phyloP scores from a whole-genome alignment of 2,797 vertebrate genomes.

The Pterois miles region DNA sequence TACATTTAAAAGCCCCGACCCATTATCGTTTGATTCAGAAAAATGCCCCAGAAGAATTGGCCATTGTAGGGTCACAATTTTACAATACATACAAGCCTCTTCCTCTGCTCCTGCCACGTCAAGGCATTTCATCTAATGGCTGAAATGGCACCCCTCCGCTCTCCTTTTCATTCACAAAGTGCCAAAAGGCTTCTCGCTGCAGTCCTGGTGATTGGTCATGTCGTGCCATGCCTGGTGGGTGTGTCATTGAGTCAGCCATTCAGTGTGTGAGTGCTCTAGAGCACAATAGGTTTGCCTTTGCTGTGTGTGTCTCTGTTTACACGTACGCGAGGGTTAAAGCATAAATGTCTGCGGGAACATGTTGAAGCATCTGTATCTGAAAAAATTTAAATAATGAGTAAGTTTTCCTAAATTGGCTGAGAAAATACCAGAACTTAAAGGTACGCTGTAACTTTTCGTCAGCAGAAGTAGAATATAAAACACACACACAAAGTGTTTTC shows the following conservation, averaged over 20 bases:
- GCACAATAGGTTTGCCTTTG: slow-evolving; percentile 8
- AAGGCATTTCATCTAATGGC: slow-evolving; percentile 75
- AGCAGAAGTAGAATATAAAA: too few species aligned
- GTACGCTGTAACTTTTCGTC: too few species aligned
- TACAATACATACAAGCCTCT: slow-evolving; percentile 52
- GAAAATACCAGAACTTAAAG: background rate
- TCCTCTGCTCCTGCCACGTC: slow-evolving; percentile 46
- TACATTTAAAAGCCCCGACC: slow-evolving; percentile 66
- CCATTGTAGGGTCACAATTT: slow-evolving; percentile 67
- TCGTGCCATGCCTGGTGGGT: slow-evolving; percentile 44
- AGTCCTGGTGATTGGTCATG: slow-evolving; percentile 60
- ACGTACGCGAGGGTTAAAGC: background rate
- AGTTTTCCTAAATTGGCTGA: background rate
- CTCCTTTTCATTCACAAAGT: slow-evolving; percentile 71
- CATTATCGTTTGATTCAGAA: slow-evolving; percentile 69
- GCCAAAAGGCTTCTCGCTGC: slow-evolving; percentile 64
- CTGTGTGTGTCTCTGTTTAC: slow-evolving; percentile 2
- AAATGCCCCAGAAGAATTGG: slow-evolving; percentile 61
- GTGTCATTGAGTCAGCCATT: slow-evolving; percentile 40
- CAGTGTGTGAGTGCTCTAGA: slow-evolving; percentile 24
- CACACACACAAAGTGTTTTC: too few species aligned
- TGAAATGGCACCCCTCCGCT: slow-evolving; percentile 61
- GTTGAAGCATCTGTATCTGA: background rate
- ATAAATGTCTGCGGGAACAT: background rate
- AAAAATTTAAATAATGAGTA: too few species aligned